Evolutionary conservation across 2,888 invertebrate genomes (phyloP), one percentile per base, ranked within the genome.

Genomic region (Folsomia manolachei): DNA sequence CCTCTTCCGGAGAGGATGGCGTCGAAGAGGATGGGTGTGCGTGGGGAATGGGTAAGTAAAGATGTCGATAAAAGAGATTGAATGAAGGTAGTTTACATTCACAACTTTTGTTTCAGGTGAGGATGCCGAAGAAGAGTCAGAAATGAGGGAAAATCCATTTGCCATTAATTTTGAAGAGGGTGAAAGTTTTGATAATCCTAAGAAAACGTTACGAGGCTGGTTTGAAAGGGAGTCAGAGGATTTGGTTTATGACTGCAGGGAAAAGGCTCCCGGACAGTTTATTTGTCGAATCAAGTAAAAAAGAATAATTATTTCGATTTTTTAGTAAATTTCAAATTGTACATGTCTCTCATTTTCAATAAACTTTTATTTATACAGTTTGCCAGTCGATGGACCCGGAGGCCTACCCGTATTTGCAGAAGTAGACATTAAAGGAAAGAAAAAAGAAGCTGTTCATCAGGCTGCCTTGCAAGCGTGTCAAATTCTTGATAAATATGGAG

Each of bases 381-480:
- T 97, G 11, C 96, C 96, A 0, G 85, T 96, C 18, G 94, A 95
- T 81, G 90, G 80, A 23, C 76, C 78, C 0, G 86, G 87, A 69
- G 94, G 94, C 0, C 86, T 88, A n/a, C 88, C 91, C 0, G 86
- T 95, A 19, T 84, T 90, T 11, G 96, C 95, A 0, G 95, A 97
- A 84, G 92, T 92, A 0, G 86, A 91, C 0, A 93, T 95, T 71
- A 90, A 91, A 75, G 96, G 95, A 0, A 95, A 95, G 85, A 97
- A 97, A 83, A 96, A 95, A 83, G 97, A 97, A 81, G 93, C 94
- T 0, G 94, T 97, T 0, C 84, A 92, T 0, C 94, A 95, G 66
- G 96, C 97, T 83, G 97, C 98, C 0, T 83, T 98, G 67, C 97
- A 98, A 84, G 97, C 97, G 0, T 99, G 98, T 83, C 86, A 94